These are phyloP conservation scores for Cecropterus lyciades DNA, from an alignment of 1,140 invertebrate genomes.

Conservation along the genomic window DNA sequence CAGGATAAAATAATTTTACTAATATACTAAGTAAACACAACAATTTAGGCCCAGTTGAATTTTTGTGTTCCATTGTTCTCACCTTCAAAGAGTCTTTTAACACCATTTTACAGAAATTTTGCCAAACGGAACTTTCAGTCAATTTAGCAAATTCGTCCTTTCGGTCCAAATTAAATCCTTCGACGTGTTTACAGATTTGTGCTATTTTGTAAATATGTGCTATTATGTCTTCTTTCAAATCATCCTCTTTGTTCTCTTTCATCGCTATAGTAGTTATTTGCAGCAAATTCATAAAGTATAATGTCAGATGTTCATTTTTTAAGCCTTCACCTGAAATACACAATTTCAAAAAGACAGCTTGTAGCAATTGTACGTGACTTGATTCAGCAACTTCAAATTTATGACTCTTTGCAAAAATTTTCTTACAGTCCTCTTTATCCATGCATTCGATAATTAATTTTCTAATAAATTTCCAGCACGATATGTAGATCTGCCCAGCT, in stretches of 20 bases:
- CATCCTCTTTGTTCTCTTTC: conserved; percentile 79
- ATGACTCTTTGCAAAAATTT: conserved; percentile 83
- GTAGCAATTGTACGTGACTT: conserved; percentile 84
- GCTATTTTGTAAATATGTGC: conserved; percentile 69
- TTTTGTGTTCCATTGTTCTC: conserved; percentile 63
- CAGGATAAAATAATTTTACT: conserved; percentile 85
- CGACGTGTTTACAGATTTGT: conserved; percentile 46
- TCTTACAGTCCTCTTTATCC: conserved; percentile 83
- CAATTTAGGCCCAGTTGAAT: conserved; percentile 65
- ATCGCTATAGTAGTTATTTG: conserved; percentile 82
- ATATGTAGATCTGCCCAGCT: conserved; percentile 85
- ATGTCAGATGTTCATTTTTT: conserved; percentile 76
- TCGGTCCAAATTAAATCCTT: conserved; percentile 57
- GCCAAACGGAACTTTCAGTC: conserved; percentile 85
- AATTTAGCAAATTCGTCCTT: conserved; percentile 78
- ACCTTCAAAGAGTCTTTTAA: conserved; percentile 87
- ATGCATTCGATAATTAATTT: conserved; percentile 84
- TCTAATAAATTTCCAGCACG: conserved; percentile 79
- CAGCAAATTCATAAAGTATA: conserved; percentile 85
- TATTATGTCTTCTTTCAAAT: conserved; percentile 65
- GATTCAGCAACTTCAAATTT: conserved; percentile 85
- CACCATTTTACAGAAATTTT: conserved; percentile 87
- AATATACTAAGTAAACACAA: conserved; percentile 85
- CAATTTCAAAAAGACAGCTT: conserved; percentile 84
- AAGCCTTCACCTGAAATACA: conserved; percentile 51